Conservation (phyloP, 2,797 vertebrate genomes). For the Phalloptychus januarius region DNA sequence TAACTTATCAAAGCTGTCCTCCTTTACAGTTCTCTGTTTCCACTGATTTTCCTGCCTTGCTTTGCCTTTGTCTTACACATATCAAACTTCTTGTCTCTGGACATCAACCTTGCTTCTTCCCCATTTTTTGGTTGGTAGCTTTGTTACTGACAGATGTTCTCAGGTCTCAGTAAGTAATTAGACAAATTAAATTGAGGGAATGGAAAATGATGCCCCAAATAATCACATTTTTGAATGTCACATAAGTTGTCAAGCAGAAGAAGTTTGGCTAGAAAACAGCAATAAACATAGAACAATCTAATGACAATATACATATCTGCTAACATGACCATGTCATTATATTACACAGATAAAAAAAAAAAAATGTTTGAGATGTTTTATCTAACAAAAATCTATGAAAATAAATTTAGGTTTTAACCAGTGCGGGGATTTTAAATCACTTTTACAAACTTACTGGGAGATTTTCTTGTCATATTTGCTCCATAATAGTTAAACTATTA, state of each 20-base stretch:
- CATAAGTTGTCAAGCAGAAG: too few species aligned
- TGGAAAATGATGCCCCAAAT: too few species aligned
- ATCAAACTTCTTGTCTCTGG: too few species aligned
- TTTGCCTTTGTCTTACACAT: neutral
- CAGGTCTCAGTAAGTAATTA: too few species aligned
- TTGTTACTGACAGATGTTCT: neutral
- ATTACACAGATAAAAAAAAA: neutral
- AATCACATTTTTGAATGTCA: too few species aligned
- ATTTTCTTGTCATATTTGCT: neutral
- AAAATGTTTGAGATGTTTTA: neutral
- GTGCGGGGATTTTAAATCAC: neutral
- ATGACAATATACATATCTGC: neutral
- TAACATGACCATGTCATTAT: too few species aligned
- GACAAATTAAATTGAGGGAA: too few species aligned
- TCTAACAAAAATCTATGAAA: neutral
- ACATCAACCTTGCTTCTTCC: too few species aligned
- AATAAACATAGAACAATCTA: neutral
- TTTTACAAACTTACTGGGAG: neutral
- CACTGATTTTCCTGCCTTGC: neutral
- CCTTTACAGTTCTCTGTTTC: neutral
- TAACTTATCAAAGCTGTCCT: neutral
- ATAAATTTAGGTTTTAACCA: neutral
- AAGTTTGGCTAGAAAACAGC: too few species aligned
- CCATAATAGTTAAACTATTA: neutral
- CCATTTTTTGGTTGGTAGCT: neutral